Percentiles rank a stretch among this genome's conserved stretches.
These are phyloP conservation scores for Otolemur crassicaudatus DNA, from an alignment of 2,797 vertebrate genomes.

Conservation along the genomic window DNA sequence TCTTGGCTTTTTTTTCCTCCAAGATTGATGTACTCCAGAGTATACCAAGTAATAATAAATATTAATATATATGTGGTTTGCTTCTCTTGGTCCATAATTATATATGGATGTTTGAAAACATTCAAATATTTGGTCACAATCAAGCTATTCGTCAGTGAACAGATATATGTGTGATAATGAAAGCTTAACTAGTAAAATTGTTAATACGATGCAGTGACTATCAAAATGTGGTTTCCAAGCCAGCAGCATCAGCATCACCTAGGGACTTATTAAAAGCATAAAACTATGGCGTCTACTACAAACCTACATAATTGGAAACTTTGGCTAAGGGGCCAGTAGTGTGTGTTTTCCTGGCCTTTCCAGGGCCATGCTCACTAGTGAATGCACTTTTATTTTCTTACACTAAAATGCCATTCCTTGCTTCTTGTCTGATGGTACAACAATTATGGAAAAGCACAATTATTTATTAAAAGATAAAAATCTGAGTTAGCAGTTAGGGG, in stretches of 20 bases:
- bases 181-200: not conserved
- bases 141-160: not conserved
- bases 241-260: not conserved
- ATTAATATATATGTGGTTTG: conserved; percentile 54
- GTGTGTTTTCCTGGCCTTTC: not conserved
- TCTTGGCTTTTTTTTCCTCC: not conserved
- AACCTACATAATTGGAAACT: not conserved
- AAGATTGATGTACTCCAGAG: conserved; percentile 44
- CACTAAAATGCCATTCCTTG: not conserved
- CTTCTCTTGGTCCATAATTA: conserved; percentile 10
- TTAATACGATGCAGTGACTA: not conserved
- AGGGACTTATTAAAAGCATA: not conserved
- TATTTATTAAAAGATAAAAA: not conserved
- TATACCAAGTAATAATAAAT: conserved; percentile 9
- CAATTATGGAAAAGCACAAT: not conserved
- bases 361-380: not conserved
- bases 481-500: not conserved
- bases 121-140: not conserved
- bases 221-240: not conserved
- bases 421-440: not conserved
- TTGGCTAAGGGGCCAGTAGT: not conserved
- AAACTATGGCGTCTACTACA: accelerated
- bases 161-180: not conserved
- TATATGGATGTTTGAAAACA: conserved; percentile 7
- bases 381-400: not conserved